Conservation (phyloP, 1,140 invertebrate species). For the Drosophila subobscura region DNA sequence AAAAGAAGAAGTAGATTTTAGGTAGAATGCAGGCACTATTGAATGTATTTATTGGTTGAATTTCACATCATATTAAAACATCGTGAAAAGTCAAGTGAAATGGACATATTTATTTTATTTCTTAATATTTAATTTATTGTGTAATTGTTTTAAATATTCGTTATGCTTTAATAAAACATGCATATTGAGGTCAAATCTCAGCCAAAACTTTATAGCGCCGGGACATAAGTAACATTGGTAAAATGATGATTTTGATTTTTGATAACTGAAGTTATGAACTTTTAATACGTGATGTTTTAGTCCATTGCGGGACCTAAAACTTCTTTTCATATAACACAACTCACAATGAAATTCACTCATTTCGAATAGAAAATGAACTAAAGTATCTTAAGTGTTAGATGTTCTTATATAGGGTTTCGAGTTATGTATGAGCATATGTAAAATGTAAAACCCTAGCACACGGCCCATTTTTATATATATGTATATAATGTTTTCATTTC, state of each 20-base stretch:
- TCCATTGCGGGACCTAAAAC: background rate
- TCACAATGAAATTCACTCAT: background rate
- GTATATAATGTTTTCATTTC: too few relatives aligned
- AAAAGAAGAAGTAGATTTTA: too few relatives aligned
- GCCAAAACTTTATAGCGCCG: background rate
- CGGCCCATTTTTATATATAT: too few relatives aligned
- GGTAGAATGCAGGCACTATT: too few relatives aligned
- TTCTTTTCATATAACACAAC: background rate
- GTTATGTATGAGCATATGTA: too few relatives aligned
- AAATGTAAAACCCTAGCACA: too few relatives aligned
- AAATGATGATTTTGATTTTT: background rate
- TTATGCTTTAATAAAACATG: constrained; percentile 3
- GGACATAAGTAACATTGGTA: background rate
- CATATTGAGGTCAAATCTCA: background rate
- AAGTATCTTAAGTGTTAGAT: background rate
- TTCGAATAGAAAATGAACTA: background rate
- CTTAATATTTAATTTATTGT: too few relatives aligned
- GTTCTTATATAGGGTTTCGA: too few relatives aligned
- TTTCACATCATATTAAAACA: too few relatives aligned
- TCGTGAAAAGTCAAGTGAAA: too few relatives aligned
- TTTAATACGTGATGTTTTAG: background rate
- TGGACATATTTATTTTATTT: too few relatives aligned
- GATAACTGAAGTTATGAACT: constrained; percentile 8
- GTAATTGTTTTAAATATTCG: background rate
- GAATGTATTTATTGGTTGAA: too few relatives aligned